A percentile compares a stretch with the other conserved stretches of the same genome.
Evolutionary conservation across 2,888 invertebrate species (phyloP).

Genomic region (Lochmaea capreae): DNA sequence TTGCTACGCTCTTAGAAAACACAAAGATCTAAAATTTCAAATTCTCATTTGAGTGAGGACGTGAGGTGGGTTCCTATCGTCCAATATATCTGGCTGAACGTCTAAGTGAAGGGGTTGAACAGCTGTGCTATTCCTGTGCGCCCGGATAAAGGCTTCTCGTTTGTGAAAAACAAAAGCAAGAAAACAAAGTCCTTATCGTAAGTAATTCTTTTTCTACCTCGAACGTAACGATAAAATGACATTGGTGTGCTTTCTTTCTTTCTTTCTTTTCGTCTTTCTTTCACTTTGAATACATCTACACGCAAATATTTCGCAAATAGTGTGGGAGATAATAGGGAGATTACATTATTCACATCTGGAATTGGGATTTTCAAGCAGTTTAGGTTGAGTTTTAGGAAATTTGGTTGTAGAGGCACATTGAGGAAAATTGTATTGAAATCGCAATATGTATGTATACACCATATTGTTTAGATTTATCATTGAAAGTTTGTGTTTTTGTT

Average conservation of each 20-base stretch:
- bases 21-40: constrained; percentile 55
- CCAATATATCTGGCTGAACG: constrained; percentile 35
- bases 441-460: no score
- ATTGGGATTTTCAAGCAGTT: neutral
- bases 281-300: constrained; percentile 12
- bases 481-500: no score
- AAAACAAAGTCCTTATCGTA: constrained; percentile 53
- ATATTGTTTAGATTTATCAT: no score
- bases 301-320: constrained; percentile 25
- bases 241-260: constrained; percentile 16
- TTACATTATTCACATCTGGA: constrained; percentile 22
- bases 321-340: constrained; percentile 21
- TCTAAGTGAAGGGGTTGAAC: constrained; percentile 41
- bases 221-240: constrained; percentile 22
- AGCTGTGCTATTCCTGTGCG: constrained; percentile 41
- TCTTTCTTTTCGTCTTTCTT: constrained; percentile 8
- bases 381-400: constrained; percentile 2
- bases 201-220: constrained; percentile 39
- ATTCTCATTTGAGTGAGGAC: constrained; percentile 51
- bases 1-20: constrained; percentile 55
- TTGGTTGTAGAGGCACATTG: no score
- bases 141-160: constrained; percentile 37
- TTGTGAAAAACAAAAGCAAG: constrained; percentile 56
- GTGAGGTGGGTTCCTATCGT: constrained; percentile 47
- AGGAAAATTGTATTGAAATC: no score